Conservation (phyloP, 2,113 vertebrate species). For the Platycercus adscitus region DNA sequence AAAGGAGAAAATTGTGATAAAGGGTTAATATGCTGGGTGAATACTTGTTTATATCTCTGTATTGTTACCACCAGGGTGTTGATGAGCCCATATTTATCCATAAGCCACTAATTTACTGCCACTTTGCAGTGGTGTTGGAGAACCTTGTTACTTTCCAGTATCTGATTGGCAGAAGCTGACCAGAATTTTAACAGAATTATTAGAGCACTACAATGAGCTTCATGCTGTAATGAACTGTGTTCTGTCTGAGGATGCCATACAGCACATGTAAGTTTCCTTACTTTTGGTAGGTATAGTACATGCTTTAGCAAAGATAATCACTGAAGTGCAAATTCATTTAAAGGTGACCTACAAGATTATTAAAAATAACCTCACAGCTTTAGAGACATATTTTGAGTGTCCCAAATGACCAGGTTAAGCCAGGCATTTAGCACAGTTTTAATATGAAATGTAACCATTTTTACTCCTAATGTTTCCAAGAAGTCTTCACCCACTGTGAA, state of each 20-base stretch:
- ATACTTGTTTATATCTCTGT: conserved; percentile 66
- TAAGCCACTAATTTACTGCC: conserved; percentile 90
- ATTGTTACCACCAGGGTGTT: conserved; percentile 80
- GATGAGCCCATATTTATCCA: conserved; percentile 88
- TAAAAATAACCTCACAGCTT: not conserved
- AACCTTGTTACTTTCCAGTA: conserved; percentile 82
- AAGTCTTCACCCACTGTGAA: not conserved
- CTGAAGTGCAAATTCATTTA: conserved; percentile 20
- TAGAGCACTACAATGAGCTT: conserved; percentile 84
- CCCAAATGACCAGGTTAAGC: not conserved
- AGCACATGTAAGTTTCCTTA: conserved; percentile 67
- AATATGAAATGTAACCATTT: not conserved
- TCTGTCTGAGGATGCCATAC: conserved; percentile 77
- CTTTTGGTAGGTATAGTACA: not conserved
- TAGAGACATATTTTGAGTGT: not conserved
- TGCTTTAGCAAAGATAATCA: not conserved
- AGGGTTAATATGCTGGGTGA: conserved; percentile 54
- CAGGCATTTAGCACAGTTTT: not conserved
- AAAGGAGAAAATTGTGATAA: not conserved
- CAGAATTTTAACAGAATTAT: conserved; percentile 84
- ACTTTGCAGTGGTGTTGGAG: conserved; percentile 87
- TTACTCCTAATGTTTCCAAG: not conserved
- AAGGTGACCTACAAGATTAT: not conserved
- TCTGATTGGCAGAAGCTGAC: conserved; percentile 89
- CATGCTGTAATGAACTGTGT: conserved; percentile 78